phyloP scores from a whole-genome alignment of 2,113 vertebrate species.

The Ochotona princeps region DNA sequence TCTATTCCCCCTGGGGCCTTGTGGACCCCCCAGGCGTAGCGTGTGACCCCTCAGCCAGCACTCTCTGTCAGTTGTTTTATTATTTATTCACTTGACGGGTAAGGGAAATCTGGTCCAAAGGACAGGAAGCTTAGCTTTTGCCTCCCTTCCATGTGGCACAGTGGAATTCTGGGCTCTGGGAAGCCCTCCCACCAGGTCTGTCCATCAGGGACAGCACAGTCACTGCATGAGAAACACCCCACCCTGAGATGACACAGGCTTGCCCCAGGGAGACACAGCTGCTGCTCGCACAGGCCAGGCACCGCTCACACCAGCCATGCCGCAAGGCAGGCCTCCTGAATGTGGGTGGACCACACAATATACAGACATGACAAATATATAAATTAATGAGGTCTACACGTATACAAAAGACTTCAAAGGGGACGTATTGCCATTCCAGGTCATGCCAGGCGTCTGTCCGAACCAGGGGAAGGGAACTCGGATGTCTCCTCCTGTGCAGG shows the following conservation, averaged over 20 bases:
- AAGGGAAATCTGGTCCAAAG: constrained; percentile 35
- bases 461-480: background rate
- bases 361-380: constrained; percentile 69
- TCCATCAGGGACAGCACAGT: background rate
- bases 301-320: background rate
- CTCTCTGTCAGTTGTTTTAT: constrained; percentile 37
- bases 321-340: background rate
- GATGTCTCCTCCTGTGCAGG: too few relatives aligned
- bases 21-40: background rate
- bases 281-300: background rate
- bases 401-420: constrained; percentile 63
- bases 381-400: constrained; percentile 64
- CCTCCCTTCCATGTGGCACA: background rate
- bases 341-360: background rate
- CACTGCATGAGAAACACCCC: background rate
- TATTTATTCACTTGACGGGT: constrained; percentile 73
- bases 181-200: background rate
- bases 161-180: background rate
- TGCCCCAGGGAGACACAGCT: background rate
- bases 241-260: background rate
- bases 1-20: background rate
- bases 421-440: constrained; percentile 29
- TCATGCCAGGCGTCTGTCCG: constrained; percentile 60
- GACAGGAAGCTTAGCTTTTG: constrained; percentile 33
- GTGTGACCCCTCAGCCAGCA: constrained; percentile 38